Evolutionary conservation across 2,797 vertebrate species (phyloP).

Genomic region (Hyperoplus immaculatus): DNA sequence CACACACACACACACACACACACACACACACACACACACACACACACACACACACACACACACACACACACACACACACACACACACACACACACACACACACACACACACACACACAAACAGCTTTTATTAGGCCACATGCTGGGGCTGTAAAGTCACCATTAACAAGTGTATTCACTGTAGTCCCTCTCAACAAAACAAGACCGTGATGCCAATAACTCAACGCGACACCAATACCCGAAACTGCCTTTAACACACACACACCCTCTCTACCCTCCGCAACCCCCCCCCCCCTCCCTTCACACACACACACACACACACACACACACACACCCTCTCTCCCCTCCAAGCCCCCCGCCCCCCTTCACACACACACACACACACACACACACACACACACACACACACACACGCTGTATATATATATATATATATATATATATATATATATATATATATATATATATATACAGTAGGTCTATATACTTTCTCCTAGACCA

Average conservation of each 20-base stretch:
- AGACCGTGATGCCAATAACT: slow-evolving; percentile 80
- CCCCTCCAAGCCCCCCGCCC: too few relatives aligned
- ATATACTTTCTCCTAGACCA: too few relatives aligned
- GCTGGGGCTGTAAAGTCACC: slow-evolving; percentile 86
- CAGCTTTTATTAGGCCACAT: slow-evolving; percentile 83
- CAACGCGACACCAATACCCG: slow-evolving; percentile 79
- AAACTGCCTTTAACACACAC: slow-evolving; percentile 69
- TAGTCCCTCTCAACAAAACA: slow-evolving; percentile 79
- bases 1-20: slow-evolving; percentile 44
- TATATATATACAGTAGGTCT: too few relatives aligned
- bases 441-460: too few relatives aligned
- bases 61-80: slow-evolving; percentile 41
- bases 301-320: slow-evolving; percentile 43
- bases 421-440: too few relatives aligned
- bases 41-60: slow-evolving; percentile 43
- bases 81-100: slow-evolving; percentile 48
- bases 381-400: too few relatives aligned
- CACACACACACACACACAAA: slow-evolving; percentile 71
- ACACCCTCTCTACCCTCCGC: slow-evolving; percentile 27
- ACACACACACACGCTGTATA: too few relatives aligned
- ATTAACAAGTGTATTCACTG: slow-evolving; percentile 85
- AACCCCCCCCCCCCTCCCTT: not conserved
- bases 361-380: not conserved
- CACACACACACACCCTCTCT: slow-evolving; percentile 49
- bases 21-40: slow-evolving; percentile 41